Conservation (phyloP, 2,888 invertebrate species). For the Thymelicus acteon region DNA sequence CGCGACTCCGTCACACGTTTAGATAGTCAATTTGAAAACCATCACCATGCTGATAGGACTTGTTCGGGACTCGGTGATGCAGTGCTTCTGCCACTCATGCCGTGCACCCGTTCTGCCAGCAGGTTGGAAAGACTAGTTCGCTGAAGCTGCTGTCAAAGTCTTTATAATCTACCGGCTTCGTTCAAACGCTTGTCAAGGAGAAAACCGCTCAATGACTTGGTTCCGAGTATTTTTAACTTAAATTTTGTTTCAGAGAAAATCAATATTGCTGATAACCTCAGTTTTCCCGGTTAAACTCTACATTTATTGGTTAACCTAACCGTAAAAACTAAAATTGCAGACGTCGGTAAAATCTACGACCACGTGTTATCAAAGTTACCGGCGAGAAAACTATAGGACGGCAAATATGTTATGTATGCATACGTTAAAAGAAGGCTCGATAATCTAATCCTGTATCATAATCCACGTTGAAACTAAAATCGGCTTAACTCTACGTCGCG, state of each 20-base stretch:
- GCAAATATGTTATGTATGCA: no score
- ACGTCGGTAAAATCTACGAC: neutral
- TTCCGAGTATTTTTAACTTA: constrained; percentile 30
- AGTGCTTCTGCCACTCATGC: constrained; percentile 97
- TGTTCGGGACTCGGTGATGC: constrained; percentile 95
- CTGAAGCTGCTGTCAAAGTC: constrained; percentile 45
- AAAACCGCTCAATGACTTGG: constrained; percentile 59
- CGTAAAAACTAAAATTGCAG: neutral
- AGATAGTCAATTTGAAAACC: constrained; percentile 77
- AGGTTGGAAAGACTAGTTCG: constrained; percentile 83
- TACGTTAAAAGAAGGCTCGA: neutral
- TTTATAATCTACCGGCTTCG: constrained; percentile 56
- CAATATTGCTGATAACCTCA: neutral
- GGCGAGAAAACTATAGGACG: no score
- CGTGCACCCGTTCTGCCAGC: constrained; percentile 91
- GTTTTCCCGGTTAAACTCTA: neutral
- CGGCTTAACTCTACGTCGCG: constrained; percentile 18
- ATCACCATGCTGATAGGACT: constrained; percentile 93
- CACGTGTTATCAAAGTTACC: neutral
- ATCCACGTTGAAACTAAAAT: constrained; percentile 18
- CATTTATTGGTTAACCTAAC: neutral
- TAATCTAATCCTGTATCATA: constrained; percentile 5
- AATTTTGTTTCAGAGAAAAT: constrained; percentile 37
- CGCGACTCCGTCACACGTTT: constrained; percentile 76
- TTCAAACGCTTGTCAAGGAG: constrained; percentile 60